These are phyloP conservation scores for Aviceda subcristata DNA, from an alignment of 2,113 vertebrate genomes.

Conservation along the genomic window DNA sequence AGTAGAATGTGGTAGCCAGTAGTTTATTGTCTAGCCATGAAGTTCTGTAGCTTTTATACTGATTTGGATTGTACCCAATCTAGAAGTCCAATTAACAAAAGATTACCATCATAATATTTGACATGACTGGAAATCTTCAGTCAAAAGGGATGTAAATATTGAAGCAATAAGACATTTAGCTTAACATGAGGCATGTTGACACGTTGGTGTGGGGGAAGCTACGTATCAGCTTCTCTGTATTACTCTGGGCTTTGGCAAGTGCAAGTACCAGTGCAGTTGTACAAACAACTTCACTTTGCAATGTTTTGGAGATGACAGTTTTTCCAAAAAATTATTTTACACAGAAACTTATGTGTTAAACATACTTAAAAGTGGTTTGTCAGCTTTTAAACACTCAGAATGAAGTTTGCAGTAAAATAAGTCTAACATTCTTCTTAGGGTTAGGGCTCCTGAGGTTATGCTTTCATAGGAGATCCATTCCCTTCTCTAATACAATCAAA, in stretches of 20 bases:
- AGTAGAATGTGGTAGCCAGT: neutral
- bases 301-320: neutral
- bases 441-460: conserved; percentile 29
- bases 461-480: conserved; percentile 51
- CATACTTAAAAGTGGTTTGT: neutral
- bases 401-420: neutral
- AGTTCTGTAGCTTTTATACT: neutral
- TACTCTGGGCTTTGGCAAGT: neutral
- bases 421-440: neutral
- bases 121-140: neutral
- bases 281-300: neutral
- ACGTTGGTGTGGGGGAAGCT: neutral
- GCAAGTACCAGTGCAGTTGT: neutral
- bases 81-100: neutral
- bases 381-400: neutral
- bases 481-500: conserved; percentile 28
- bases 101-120: neutral
- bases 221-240: neutral
- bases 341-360: neutral
- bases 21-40: neutral
- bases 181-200: neutral
- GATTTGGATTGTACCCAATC: neutral
- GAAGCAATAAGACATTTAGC: neutral
- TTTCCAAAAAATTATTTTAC: neutral
- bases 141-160: neutral